Evolutionary conservation across 2,797 vertebrate species (phyloP).

Genomic region (Etheostoma perlongum): DNA sequence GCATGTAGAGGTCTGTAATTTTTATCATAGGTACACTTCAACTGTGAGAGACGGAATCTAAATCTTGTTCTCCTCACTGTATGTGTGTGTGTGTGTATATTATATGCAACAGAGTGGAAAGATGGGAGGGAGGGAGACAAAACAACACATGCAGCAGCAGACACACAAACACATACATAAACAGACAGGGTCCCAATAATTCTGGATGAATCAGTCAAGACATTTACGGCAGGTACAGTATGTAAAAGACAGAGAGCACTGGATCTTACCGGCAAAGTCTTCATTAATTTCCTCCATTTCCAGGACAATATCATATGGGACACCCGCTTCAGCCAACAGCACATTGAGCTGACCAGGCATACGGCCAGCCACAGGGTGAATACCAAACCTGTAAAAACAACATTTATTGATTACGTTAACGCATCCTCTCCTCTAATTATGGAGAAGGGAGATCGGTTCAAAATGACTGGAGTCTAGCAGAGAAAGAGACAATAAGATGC

Average conservation of each 20-base stretch:
- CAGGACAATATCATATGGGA: slow-evolving; percentile 87
- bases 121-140: no score
- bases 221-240: neutral
- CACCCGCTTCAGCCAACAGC: slow-evolving; percentile 87
- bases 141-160: no score
- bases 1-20: no score
- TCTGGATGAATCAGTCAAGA: neutral
- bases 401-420: neutral
- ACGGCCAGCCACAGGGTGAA: slow-evolving; percentile 87
- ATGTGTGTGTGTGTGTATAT: no score
- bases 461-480: neutral
- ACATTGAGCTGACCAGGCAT: slow-evolving; percentile 90
- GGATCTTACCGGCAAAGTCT: slow-evolving; percentile 84
- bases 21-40: no score
- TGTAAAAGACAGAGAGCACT: neutral
- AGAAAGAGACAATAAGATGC: slow-evolving; percentile 20
- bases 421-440: neutral
- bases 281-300: slow-evolving; percentile 90
- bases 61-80: no score
- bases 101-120: no score
- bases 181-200: neutral
- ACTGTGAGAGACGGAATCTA: no score
- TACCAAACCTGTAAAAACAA: slow-evolving; percentile 82
- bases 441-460: neutral
- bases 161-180: no score